phyloP scores from a whole-genome alignment of 2,888 invertebrate genomes.

The Sussaba pulchella region DNA sequence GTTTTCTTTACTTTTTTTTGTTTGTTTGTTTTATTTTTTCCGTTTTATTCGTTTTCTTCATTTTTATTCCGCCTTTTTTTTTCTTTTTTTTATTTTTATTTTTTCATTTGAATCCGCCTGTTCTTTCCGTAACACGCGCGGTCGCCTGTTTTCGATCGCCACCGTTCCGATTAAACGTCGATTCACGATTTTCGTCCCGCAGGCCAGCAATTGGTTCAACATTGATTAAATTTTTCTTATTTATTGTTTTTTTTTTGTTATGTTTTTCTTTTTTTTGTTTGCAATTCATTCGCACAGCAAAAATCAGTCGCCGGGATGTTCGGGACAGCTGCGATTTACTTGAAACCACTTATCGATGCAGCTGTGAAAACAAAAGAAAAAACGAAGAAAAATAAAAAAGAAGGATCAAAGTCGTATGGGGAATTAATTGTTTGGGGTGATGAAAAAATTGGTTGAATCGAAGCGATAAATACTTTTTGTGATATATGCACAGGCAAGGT shows the following conservation, averaged over 20 bases:
- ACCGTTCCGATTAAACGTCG: conserved; percentile 72
- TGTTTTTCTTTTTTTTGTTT: conserved; percentile 44
- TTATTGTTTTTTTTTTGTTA: conserved; percentile 14
- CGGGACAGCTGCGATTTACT: conserved; percentile 99
- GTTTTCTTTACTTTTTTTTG: conserved; percentile 77
- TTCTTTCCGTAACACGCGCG: conserved; percentile 60
- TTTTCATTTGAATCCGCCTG: too few relatives aligned
- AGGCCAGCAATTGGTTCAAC: conserved; percentile 76
- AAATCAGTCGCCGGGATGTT: conserved; percentile 96
- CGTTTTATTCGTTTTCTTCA: conserved; percentile 47
- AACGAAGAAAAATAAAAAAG: not conserved
- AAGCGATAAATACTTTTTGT: conserved; percentile 92
- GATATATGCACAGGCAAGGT: conserved; percentile 99
- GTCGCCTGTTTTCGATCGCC: conserved; percentile 63
- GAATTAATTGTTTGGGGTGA: not conserved
- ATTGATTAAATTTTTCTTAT: conserved; percentile 42
- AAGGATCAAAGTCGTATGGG: not conserved
- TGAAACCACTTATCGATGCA: conserved; percentile 99
- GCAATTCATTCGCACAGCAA: conserved; percentile 71
- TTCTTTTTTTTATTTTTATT: too few relatives aligned
- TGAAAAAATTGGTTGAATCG: not conserved
- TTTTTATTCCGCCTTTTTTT: conserved; percentile 20
- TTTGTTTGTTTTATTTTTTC: conserved; percentile 59
- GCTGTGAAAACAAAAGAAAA: conserved; percentile 87
- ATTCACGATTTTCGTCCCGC: conserved; percentile 70